Evolutionary conservation across 2,888 invertebrate genomes (phyloP).

Genomic region (Drosophila merina): DNA sequence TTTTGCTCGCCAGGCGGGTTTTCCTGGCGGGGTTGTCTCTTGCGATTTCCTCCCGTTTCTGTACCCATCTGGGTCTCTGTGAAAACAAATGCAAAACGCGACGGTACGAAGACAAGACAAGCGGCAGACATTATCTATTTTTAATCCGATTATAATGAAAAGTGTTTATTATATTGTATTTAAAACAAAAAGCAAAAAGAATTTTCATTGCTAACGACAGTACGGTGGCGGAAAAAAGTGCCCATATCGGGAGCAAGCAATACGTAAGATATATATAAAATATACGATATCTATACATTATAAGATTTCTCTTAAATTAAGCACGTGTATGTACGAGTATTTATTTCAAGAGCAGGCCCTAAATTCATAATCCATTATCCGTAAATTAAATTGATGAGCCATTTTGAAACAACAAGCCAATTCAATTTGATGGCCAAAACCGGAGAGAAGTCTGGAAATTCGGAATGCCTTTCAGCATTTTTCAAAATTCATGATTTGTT

Average conservation of each 20-base stretch:
- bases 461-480: constrained; percentile 16
- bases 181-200: constrained; percentile 61
- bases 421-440: constrained; percentile 24
- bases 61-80: constrained; percentile 30
- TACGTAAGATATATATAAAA: constrained; percentile 11
- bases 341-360: constrained; percentile 12
- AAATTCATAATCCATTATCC: constrained; percentile 31
- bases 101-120: constrained; percentile 42
- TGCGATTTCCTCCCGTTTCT: constrained; percentile 24
- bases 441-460: constrained; percentile 12
- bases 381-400: constrained; percentile 29
- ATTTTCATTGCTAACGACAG: constrained; percentile 59
- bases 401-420: constrained; percentile 24
- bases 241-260: not conserved
- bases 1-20: constrained; percentile 15
- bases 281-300: not conserved
- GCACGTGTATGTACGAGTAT: not conserved
- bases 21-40: constrained; percentile 28
- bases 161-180: constrained; percentile 70
- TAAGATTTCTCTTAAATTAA: constrained; percentile 11
- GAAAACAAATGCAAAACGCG: constrained; percentile 46
- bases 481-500: constrained; percentile 33
- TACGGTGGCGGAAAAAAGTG: constrained; percentile 59
- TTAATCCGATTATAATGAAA: constrained; percentile 80
- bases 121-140: constrained; percentile 64